These are phyloP conservation scores for Drosophila bifasciata DNA, from an alignment of 1,140 invertebrate species.

Conservation along the genomic window DNA sequence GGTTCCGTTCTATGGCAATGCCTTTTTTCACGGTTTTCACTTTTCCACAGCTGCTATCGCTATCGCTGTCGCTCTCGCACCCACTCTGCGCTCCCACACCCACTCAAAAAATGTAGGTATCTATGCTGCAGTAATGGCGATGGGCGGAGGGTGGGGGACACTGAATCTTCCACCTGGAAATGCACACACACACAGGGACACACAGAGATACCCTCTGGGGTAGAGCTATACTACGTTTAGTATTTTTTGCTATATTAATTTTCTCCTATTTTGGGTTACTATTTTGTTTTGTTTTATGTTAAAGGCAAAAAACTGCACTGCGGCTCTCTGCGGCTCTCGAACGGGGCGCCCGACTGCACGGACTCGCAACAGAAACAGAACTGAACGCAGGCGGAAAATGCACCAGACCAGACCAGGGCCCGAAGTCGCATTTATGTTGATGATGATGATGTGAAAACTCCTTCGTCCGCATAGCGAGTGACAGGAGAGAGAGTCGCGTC, in stretches of 20 bases:
- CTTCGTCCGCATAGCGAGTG: constrained; percentile 39
- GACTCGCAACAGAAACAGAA: constrained; percentile 76
- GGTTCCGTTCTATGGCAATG: constrained; percentile 25
- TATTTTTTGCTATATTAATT: constrained; percentile 42
- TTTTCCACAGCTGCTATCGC: constrained; percentile 37
- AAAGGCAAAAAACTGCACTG: constrained; percentile 29
- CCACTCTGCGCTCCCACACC: constrained; percentile 11
- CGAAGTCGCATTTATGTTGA: constrained; percentile 65
- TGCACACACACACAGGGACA: not conserved
- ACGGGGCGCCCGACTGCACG: constrained; percentile 57
- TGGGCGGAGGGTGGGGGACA: constrained; percentile 6
- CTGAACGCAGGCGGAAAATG: constrained; percentile 61
- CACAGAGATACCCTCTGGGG: not conserved
- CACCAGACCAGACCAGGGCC: constrained; percentile 42
- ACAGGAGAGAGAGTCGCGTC: constrained; percentile 15
- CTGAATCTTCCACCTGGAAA: constrained; percentile 29
- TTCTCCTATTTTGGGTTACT: constrained; percentile 38
- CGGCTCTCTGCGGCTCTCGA: constrained; percentile 48
- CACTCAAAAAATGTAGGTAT: constrained; percentile 52
- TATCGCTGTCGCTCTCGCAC: constrained; percentile 5
- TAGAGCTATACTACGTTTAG: not conserved
- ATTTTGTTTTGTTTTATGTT: constrained; percentile 16
- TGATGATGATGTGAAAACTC: constrained; percentile 58
- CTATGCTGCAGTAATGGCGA: constrained; percentile 51
- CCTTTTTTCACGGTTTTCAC: constrained; percentile 52